Evolutionary conservation across 1,140 invertebrate species (phyloP).

Genomic region (Polyergus mexicanus): DNA sequence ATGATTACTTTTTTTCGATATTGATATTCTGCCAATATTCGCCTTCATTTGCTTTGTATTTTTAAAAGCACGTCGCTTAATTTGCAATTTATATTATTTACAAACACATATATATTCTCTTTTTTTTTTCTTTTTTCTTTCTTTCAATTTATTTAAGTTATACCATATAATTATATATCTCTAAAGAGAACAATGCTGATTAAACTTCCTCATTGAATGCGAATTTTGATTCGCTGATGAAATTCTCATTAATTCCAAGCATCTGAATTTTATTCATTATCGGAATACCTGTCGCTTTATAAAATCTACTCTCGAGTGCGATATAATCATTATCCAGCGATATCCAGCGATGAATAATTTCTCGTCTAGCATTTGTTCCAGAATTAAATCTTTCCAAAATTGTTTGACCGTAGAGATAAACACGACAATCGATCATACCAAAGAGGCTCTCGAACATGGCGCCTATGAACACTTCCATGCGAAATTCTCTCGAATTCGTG

Average conservation of each 20-base stretch:
- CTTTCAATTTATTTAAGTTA: conserved; percentile 9
- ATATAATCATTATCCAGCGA: conserved; percentile 50
- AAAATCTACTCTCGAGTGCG: conserved; percentile 27
- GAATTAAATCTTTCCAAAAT: conserved; percentile 43
- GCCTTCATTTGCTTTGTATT: conserved; percentile 4
- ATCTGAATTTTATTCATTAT: conserved; percentile 50
- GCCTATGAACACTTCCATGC: not conserved
- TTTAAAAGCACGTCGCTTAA: conserved; percentile 12
- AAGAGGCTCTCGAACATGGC: conserved; percentile 27
- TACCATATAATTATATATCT: conserved; percentile 24
- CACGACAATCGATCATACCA: conserved; percentile 29
- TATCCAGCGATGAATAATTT: conserved; percentile 35
- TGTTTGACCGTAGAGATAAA: conserved; percentile 8
- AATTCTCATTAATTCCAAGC: conserved; percentile 38
- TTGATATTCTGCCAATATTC: conserved; percentile 35
- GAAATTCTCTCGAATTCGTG: conserved; percentile 32
- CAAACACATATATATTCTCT: not conserved
- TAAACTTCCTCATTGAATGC: conserved; percentile 13
- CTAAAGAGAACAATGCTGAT: not conserved
- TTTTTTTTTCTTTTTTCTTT: not conserved
- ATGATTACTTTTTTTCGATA: conserved; percentile 50
- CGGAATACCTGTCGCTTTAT: conserved; percentile 1
- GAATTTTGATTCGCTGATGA: conserved; percentile 13
- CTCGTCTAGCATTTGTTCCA: conserved; percentile 12
- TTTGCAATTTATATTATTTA: conserved; percentile 15